phyloP scores from a whole-genome alignment of 2,797 vertebrate species.

The Danio jaintianensis region DNA sequence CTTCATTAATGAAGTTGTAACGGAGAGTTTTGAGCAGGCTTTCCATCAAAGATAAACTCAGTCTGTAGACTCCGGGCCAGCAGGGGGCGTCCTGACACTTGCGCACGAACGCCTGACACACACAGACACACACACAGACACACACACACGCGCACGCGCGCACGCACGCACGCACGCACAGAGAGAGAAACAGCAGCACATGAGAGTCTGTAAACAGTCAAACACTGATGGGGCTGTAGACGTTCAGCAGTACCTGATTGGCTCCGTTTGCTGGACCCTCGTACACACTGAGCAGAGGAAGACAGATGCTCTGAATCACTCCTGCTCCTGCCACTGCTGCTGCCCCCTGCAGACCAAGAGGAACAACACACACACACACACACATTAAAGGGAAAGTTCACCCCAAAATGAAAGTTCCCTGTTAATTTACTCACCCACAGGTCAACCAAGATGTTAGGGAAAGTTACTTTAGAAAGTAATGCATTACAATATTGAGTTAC shows the following conservation, averaged over 20 bases:
- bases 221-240: too few relatives aligned
- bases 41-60: constrained; percentile 95
- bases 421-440: too few relatives aligned
- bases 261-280: constrained; percentile 87
- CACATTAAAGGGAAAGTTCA: too few relatives aligned
- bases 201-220: too few relatives aligned
- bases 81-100: constrained; percentile 92
- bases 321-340: constrained; percentile 92
- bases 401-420: too few relatives aligned
- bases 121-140: constrained; percentile 8
- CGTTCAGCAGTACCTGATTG: constrained; percentile 80
- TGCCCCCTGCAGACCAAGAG: constrained; percentile 82
- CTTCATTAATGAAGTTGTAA: constrained; percentile 95
- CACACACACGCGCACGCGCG: too few relatives aligned
- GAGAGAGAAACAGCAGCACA: too few relatives aligned
- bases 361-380: neutral
- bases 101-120: constrained; percentile 80
- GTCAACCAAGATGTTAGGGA: too few relatives aligned
- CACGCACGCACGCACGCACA: too few relatives aligned
- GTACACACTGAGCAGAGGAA: constrained; percentile 94
- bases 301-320: constrained; percentile 90
- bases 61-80: constrained; percentile 94
- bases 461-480: too few relatives aligned
- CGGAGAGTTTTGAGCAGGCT: constrained; percentile 95
- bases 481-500: too few relatives aligned